Evolutionary conservation across 2,888 invertebrate species (phyloP).

Genomic region (Mycalesis mineus): DNA sequence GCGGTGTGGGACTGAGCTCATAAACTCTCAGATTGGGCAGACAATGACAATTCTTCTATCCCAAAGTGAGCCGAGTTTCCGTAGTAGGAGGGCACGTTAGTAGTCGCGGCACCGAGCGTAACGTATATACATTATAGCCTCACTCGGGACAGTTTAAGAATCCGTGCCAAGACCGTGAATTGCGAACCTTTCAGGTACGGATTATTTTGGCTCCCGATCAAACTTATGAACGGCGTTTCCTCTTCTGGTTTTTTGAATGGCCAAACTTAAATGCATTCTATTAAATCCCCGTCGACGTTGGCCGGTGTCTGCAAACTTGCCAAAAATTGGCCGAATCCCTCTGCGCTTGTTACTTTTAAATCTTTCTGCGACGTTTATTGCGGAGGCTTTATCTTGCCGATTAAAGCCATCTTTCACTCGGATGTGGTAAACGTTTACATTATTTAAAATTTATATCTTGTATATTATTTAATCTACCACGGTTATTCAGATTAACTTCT

Average conservation of each 20-base stretch:
- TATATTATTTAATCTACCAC: too few species aligned
- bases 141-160: conserved; percentile 34
- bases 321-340: conserved; percentile 32
- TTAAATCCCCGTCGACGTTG: conserved; percentile 32
- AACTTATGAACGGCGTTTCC: conserved; percentile 41
- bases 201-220: conserved; percentile 43
- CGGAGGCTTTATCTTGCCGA: conserved; percentile 19
- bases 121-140: conserved; percentile 29
- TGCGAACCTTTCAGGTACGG: conserved; percentile 40
- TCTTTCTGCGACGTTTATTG: conserved; percentile 17
- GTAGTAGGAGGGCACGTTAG: not conserved
- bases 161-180: conserved; percentile 38
- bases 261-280: conserved; percentile 37
- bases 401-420: conserved; percentile 2
- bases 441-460: too few species aligned
- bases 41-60: too few species aligned
- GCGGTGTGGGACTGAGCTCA: too few species aligned
- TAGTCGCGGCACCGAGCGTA: conserved; percentile 19
- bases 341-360: conserved; percentile 25
- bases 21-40: too few species aligned
- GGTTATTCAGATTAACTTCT: too few species aligned
- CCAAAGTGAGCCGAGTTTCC: not conserved
- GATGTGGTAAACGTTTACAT: not conserved
- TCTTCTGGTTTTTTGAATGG: conserved; percentile 37
- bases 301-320: conserved; percentile 32